phyloP scores from a whole-genome alignment of 92 coral and sea anemone species.

The Meandrina meandrites region DNA sequence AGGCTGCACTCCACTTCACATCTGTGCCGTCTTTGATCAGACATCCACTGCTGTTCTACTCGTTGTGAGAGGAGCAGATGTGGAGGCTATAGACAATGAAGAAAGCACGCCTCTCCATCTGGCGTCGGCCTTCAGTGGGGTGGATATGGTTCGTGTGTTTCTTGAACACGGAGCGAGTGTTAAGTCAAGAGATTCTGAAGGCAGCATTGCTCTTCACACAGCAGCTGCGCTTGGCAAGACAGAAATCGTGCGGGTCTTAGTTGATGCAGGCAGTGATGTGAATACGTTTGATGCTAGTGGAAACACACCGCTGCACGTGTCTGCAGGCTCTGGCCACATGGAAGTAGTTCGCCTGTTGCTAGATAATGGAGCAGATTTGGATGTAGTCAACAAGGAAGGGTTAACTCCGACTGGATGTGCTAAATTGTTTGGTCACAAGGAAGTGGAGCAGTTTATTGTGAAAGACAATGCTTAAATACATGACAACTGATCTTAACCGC shows the following conservation, averaged over 20 bases:
- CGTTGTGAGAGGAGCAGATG: neutral
- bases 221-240: neutral
- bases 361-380: too few species aligned
- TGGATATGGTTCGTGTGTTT: neutral
- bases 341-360: too few species aligned
- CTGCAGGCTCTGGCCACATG: slow-evolving; percentile 10
- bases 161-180: slow-evolving; percentile 1
- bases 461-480: too few species aligned
- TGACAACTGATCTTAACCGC: too few species aligned
- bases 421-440: too few species aligned
- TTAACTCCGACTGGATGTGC: too few species aligned
- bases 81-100: slow-evolving; percentile 21
- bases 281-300: neutral
- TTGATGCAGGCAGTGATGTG: slow-evolving; percentile 1
- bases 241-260: neutral
- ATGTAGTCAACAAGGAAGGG: too few species aligned
- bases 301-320: too few species aligned
- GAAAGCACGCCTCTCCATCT: slow-evolving; percentile 13
- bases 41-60: neutral
- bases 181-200: neutral
- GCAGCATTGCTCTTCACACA: neutral
- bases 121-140: neutral
- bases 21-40: neutral
- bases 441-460: too few species aligned
- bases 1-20: slow-evolving; percentile 8